Conservation (phyloP, 2,888 invertebrate species). For the Adela reaumurella region DNA sequence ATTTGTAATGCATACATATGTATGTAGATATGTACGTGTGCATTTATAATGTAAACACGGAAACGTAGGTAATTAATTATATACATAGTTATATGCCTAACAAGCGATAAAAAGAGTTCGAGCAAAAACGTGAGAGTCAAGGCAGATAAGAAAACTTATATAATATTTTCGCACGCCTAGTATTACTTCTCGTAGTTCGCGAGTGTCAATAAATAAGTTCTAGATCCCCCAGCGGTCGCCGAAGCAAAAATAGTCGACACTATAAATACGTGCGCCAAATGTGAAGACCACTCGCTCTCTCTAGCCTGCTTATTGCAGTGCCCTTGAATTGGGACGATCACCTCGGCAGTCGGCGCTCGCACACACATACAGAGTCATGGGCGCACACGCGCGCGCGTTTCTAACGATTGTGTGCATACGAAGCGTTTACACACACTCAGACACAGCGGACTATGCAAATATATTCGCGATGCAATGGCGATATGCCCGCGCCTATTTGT, state of each 20-base stretch:
- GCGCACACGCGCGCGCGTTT: conserved; percentile 6
- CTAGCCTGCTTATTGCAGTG: conserved; percentile 36
- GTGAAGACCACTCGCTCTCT: background rate
- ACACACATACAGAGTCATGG: conserved; percentile 16
- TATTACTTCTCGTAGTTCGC: conserved; percentile 27
- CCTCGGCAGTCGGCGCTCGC: conserved; percentile 40
- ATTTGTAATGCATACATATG: no score
- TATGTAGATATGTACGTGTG: no score
- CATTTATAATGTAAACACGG: no score
- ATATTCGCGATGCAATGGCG: background rate
- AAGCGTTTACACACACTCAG: conserved; percentile 17
- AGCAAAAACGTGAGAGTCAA: no score
- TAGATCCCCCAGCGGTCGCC: conserved; percentile 37
- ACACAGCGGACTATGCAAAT: conserved; percentile 11
- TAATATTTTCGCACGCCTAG: background rate
- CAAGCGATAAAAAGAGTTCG: no score
- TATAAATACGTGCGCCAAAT: conserved; percentile 35
- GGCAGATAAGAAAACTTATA: background rate
- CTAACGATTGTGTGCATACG: background rate
- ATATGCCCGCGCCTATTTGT: background rate
- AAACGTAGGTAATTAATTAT: no score
- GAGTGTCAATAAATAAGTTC: conserved; percentile 52
- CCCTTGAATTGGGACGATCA: conserved; percentile 54
- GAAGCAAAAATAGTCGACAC: conserved; percentile 51
- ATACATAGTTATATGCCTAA: no score